phyloP scores from a whole-genome alignment of 2,113 vertebrate species.

The Brachypodius melanocephalos region DNA sequence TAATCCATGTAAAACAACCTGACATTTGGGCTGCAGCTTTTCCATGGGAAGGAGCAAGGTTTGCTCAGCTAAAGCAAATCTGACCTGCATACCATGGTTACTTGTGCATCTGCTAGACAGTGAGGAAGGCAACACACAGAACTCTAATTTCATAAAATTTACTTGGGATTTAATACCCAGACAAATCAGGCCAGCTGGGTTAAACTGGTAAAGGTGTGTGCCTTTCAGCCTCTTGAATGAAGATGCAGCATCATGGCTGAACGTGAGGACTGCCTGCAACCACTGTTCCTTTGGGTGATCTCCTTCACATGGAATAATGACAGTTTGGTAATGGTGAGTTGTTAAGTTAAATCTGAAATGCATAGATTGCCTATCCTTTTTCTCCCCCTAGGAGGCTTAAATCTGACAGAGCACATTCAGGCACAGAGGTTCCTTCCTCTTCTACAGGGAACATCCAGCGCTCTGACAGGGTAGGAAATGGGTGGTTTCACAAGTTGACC shows the following conservation, averaged over 20 bases:
- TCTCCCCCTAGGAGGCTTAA: background rate
- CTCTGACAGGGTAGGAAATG: background rate
- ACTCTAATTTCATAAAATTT: background rate
- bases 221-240: background rate
- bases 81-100: background rate
- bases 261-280: fast-evolving
- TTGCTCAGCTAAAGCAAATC: background rate
- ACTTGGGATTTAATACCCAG: background rate
- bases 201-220: background rate
- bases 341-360: background rate
- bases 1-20: background rate
- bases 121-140: background rate
- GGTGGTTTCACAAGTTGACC: background rate
- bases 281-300: background rate
- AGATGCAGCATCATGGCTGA: background rate
- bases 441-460: background rate
- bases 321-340: background rate
- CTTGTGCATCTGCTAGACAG: background rate
- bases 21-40: background rate
- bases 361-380: background rate
- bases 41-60: background rate
- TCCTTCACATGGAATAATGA: background rate
- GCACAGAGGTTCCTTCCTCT: background rate
- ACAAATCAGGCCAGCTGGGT: background rate
- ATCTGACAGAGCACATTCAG: background rate